A percentile compares a stretch with the other conserved stretches of the same genome.
Evolutionary conservation across 2,888 invertebrate genomes (phyloP).

Genomic region (Pseudolycoriella hygida): DNA sequence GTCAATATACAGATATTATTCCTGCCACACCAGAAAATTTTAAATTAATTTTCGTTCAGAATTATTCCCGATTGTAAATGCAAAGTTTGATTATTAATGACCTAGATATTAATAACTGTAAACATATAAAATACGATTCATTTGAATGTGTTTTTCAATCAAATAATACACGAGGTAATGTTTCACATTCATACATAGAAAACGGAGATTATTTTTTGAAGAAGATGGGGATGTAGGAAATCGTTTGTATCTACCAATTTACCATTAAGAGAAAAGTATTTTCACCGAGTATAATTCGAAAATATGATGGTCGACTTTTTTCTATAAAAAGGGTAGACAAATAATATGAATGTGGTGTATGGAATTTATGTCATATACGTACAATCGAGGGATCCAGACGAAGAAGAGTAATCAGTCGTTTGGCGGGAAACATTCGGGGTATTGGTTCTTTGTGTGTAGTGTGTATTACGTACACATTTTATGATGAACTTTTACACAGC

Average conservation of each 20-base stretch:
- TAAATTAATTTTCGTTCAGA: not conserved
- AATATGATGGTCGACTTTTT: not conserved
- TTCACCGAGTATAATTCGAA: constrained; percentile 1
- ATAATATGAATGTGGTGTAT: not conserved
- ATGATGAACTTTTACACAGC: not conserved
- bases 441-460: not conserved
- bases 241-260: not conserved
- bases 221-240: not conserved
- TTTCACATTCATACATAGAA: not conserved
- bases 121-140: not conserved
- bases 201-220: not conserved
- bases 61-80: not conserved
- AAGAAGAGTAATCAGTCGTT: constrained; percentile 4
- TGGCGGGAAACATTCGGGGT: not conserved
- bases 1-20: not conserved
- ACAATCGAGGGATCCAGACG: not conserved
- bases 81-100: constrained; percentile 1
- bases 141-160: not conserved
- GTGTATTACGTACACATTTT: not conserved
- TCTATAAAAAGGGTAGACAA: not conserved
- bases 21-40: not conserved
- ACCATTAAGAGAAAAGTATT: not conserved
- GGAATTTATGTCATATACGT: not conserved
- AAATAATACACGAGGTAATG: too few species aligned
- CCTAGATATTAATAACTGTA: constrained; percentile 3